Percentiles rank a stretch among this genome's conserved stretches.
Conservation (phyloP, 53 echinoderm and acorn worm genomes). For the Actinopyga echinites region DNA sequence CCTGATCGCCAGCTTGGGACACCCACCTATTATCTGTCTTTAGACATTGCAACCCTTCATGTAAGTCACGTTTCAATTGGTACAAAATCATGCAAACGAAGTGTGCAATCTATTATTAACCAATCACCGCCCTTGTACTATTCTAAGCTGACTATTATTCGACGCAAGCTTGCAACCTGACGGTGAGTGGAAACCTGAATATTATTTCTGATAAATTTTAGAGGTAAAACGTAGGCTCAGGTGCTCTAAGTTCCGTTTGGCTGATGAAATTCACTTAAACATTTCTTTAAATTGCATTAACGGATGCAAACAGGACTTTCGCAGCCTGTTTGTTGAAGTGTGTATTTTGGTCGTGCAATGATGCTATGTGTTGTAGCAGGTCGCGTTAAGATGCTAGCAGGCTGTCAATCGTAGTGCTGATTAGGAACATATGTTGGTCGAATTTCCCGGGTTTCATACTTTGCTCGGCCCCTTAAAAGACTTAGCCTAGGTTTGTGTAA, state of each 20-base stretch:
- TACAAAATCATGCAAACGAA: background rate
- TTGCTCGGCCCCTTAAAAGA: too few relatives aligned
- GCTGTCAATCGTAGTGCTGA: background rate
- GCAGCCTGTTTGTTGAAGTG: slow-evolving; percentile 32
- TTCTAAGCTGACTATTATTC: slow-evolving; percentile 20
- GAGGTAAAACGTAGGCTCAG: slow-evolving; percentile 53
- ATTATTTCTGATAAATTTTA: slow-evolving; percentile 57
- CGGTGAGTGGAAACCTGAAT: slow-evolving; percentile 54
- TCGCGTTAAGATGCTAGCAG: slow-evolving; percentile 2
- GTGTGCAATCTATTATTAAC: background rate
- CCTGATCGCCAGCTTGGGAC: slow-evolving; percentile 49
- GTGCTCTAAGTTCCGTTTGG: slow-evolving; percentile 33
- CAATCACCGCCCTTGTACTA: slow-evolving; percentile 25
- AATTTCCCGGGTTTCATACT: background rate
- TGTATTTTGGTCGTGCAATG: slow-evolving; percentile 43
- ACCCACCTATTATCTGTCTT: slow-evolving; percentile 16
- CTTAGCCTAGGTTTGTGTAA: too few relatives aligned
- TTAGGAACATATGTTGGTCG: slow-evolving; percentile 12
- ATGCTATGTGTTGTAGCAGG: slow-evolving; percentile 31
- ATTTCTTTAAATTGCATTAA: slow-evolving; percentile 15
- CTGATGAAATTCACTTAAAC: background rate
- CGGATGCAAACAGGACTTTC: slow-evolving; percentile 35
- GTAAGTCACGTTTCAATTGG: slow-evolving; percentile 6
- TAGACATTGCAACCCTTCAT: background rate
- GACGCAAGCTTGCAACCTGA: slow-evolving; percentile 50